Base-by-base conservation (phyloP, 2,113 vertebrate genomes). In the Hippocampus zosterae region DNA sequence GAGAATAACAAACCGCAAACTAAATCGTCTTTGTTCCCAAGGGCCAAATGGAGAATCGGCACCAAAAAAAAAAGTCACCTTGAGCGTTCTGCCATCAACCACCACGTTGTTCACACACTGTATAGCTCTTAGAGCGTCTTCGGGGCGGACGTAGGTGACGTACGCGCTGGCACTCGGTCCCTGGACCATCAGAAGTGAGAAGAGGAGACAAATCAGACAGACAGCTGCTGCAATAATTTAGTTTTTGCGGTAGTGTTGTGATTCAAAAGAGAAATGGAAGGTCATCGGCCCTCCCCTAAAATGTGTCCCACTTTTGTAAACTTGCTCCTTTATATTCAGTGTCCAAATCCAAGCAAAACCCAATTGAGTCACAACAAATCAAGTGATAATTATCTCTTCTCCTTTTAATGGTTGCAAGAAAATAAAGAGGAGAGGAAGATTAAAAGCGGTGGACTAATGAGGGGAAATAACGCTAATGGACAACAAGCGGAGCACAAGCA, bases 41-140 rank as follows among this genome's bases (percentile, higher is more conserved):
- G 15, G 7, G 41, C 4, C 12, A 8, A 5, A 13, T 0, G 25
- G 9, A 25, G 48, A 21, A 63, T 21, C 1, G 65, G 8, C 29
- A 44, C 21, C 70, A 64, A 44, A n/a, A 44, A 44, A 44, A 44
- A 44, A 44, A 6, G n/a, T 86, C 77, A 98, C 97, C 95, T 99
- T 98, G 77, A 99, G 95, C 79, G 97, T 99, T 93, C 97, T 95
- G 85, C 97, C 97, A 23, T 99, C 97, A 83, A 98, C 97, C 69
- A 98, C 95, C 84, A 99, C 97, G 68, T 99, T 99, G 93, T 99
- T 99, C 81, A 99, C 97, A 18, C 96, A 98, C 78, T 99, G 97
- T 93, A 99, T 98, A 85, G 97, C 97, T 94, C 96, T 93, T 81
- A 99, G 93, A 85, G 97, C 97, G 80, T 99, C 97, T 93, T 99